phyloP scores from a whole-genome alignment of 2,113 vertebrate species.

The Girardinichthys multiradiatus region DNA sequence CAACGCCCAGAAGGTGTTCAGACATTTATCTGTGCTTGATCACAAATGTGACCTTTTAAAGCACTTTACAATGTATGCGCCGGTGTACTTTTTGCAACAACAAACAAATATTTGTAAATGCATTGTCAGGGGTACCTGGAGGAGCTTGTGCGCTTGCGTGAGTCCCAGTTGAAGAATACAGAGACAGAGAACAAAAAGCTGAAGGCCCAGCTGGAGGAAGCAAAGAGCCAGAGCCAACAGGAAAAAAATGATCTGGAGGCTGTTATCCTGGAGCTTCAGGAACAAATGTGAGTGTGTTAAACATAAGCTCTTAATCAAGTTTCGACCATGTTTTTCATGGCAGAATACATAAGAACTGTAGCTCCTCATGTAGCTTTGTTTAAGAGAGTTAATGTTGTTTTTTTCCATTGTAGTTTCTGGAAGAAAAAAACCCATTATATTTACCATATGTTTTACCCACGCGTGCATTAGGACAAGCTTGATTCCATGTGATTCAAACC shows the following conservation, averaged over 20 bases:
- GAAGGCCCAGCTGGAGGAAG: slow-evolving; percentile 87
- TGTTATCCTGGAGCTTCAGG: slow-evolving; percentile 93
- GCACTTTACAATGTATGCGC: background rate
- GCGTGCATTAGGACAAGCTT: slow-evolving; percentile 88
- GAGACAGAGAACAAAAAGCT: slow-evolving; percentile 92
- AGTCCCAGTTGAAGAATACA: slow-evolving; percentile 95
- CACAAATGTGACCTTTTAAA: background rate
- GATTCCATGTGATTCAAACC: slow-evolving; percentile 89
- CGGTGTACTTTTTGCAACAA: background rate
- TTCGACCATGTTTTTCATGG: background rate
- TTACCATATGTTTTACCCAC: slow-evolving; percentile 61
- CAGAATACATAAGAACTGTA: background rate
- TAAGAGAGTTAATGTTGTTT: background rate
- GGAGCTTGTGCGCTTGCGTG: slow-evolving; percentile 92
- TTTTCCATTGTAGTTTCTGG: background rate
- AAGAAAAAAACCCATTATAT: background rate
- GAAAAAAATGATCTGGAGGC: slow-evolving; percentile 94
- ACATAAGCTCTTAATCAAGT: background rate
- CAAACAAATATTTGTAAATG: background rate
- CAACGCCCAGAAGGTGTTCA: slow-evolving; percentile 92
- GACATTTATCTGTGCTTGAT: background rate
- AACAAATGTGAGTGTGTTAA: slow-evolving; percentile 87
- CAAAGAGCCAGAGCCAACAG: slow-evolving; percentile 86
- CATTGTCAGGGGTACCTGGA: slow-evolving; percentile 90
- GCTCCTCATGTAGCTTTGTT: no score